Percentiles rank a stretch among this genome's conserved stretches.
Evolutionary conservation across 2,797 vertebrate species (phyloP).

Genomic region (Typhlichthys eigenmanni): DNA sequence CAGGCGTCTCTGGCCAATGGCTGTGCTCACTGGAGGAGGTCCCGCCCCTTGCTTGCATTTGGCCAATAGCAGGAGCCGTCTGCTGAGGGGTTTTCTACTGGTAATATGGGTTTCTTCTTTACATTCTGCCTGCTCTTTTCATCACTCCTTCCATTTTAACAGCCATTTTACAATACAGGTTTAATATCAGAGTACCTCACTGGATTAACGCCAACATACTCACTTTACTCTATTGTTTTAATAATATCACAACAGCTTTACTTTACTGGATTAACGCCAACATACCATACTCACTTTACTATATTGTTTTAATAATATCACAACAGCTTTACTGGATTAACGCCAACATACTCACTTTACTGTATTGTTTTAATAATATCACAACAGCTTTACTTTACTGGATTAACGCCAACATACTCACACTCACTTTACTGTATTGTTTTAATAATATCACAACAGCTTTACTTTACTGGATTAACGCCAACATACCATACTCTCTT

Average conservation of each 20-base stretch:
- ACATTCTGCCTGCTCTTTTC: constrained; percentile 26
- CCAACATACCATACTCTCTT: background rate
- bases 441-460: too few species aligned
- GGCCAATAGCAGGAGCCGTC: constrained; percentile 48
- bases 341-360: too few species aligned
- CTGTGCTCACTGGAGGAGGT: constrained; percentile 58
- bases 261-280: background rate
- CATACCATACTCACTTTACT: too few species aligned
- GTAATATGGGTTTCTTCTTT: constrained; percentile 60
- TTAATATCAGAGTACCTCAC: background rate
- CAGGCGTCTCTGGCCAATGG: constrained; percentile 83
- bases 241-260: background rate
- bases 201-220: background rate
- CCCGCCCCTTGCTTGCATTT: constrained; percentile 47
- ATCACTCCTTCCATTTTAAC: constrained; percentile 4
- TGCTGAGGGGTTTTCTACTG: constrained; percentile 46
- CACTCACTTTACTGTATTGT: too few species aligned
- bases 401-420: too few species aligned
- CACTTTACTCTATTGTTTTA: too few species aligned
- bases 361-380: too few species aligned
- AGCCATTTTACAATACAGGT: background rate
- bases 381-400: too few species aligned
- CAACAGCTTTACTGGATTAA: too few species aligned
- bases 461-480: background rate
- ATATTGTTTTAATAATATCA: background rate